Evolutionary conservation across 2,888 invertebrate genomes (phyloP).

Genomic region (Cephonodes hylas): DNA sequence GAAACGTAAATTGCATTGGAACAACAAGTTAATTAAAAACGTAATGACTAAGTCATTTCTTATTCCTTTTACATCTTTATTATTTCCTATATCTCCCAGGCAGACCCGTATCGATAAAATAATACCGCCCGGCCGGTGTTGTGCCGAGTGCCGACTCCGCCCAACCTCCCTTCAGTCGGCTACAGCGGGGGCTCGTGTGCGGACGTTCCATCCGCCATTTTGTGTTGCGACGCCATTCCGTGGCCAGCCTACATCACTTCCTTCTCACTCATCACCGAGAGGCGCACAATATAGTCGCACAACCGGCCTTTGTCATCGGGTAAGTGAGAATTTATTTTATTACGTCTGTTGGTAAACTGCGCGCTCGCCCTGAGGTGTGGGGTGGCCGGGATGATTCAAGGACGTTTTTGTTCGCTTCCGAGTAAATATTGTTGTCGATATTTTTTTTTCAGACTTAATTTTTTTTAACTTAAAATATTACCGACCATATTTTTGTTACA

Average conservation of each 20-base stretch:
- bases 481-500: background rate
- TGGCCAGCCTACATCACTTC: constrained; percentile 41
- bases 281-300: background rate
- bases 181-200: constrained; percentile 50
- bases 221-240: constrained; percentile 55
- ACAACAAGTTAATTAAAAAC: background rate
- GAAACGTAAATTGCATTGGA: background rate
- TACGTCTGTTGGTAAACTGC: constrained; percentile 14
- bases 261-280: constrained; percentile 27
- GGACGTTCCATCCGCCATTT: constrained; percentile 49
- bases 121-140: constrained; percentile 12
- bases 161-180: constrained; percentile 64
- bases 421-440: constrained; percentile 1
- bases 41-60: background rate
- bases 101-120: constrained; percentile 30
- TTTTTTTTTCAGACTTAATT: constrained; percentile 2
- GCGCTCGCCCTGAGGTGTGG: background rate
- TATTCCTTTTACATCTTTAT: constrained; percentile 5
- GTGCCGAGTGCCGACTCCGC: constrained; percentile 33
- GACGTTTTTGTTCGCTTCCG: constrained; percentile 31
- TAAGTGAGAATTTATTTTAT: background rate
- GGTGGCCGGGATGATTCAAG: constrained; percentile 30
- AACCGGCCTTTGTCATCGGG: background rate
- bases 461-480: background rate
- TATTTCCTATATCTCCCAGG: constrained; percentile 15